Evolutionary conservation across 2,888 invertebrate genomes (phyloP).

Genomic region (Polyommatus icarus): DNA sequence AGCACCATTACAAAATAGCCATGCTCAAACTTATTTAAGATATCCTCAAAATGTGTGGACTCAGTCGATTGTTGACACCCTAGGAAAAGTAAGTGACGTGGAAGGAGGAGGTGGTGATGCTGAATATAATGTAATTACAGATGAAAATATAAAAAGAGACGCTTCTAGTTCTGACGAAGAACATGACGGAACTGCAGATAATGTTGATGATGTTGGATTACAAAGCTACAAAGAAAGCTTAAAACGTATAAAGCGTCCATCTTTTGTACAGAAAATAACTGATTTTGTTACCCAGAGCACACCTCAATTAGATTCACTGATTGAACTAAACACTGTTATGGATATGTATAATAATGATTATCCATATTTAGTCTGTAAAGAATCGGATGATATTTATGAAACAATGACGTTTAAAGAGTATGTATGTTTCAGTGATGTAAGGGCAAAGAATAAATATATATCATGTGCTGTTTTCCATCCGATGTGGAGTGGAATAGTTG

Average conservation of each 20-base stretch:
- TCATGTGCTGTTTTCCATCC: conserved; percentile 86
- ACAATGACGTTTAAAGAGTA: conserved; percentile 74
- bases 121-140: conserved; percentile 20
- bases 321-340: conserved; percentile 74
- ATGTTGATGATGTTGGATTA: conserved; percentile 58
- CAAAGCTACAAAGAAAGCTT: conserved; percentile 57
- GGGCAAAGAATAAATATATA: conserved; percentile 84
- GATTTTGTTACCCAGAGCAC: conserved; percentile 53
- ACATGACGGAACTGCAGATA: conserved; percentile 45
- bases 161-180: conserved; percentile 48
- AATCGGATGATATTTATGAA: conserved; percentile 56
- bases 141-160: conserved; percentile 39
- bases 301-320: conserved; percentile 59
- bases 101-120: conserved; percentile 56
- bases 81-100: conserved; percentile 52
- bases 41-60: conserved; percentile 86
- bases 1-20: conserved; percentile 63
- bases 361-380: conserved; percentile 66
- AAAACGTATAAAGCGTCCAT: conserved; percentile 60
- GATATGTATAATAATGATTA: conserved; percentile 84
- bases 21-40: conserved; percentile 84
- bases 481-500: conserved; percentile 84
- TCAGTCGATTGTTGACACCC: conserved; percentile 78
- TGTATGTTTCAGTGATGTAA: conserved; percentile 84
- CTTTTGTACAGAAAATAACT: conserved; percentile 62